Percentiles rank a stretch among this genome's conserved stretches.
Evolutionary conservation across 1,140 invertebrate genomes (phyloP).

Genomic region (Sogatella furcifera): DNA sequence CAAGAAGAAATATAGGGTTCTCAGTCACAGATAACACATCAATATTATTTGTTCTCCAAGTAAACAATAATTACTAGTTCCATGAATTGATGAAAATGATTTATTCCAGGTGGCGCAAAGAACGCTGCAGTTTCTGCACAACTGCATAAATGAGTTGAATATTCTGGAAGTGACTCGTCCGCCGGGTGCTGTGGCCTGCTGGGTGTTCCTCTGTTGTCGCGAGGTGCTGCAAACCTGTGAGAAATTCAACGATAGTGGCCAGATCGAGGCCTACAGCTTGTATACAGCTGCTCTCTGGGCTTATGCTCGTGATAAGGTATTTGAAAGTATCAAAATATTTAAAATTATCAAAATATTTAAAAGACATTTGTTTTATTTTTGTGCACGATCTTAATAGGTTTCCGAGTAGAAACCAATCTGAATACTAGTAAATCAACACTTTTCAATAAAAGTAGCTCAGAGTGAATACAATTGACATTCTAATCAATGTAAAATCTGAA

Average conservation of each 20-base stretch:
- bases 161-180: slow-evolving; percentile 66
- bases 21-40: too few relatives aligned
- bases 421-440: too few relatives aligned
- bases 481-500: too few relatives aligned
- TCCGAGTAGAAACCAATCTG: too few relatives aligned
- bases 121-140: slow-evolving; percentile 76
- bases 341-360: too few relatives aligned
- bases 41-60: too few relatives aligned
- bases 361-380: too few relatives aligned
- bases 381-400: too few relatives aligned
- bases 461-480: too few relatives aligned
- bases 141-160: slow-evolving; percentile 67
- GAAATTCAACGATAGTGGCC: slow-evolving; percentile 47
- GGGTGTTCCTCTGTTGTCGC: slow-evolving; percentile 84
- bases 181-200: slow-evolving; percentile 78
- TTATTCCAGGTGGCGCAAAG: slow-evolving; percentile 63
- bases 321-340: background rate
- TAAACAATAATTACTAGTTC: too few relatives aligned
- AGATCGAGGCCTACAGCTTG: slow-evolving; percentile 66
- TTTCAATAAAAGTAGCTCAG: too few relatives aligned
- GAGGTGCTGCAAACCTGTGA: slow-evolving; percentile 78
- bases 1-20: too few relatives aligned
- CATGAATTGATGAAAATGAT: background rate
- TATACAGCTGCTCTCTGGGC: slow-evolving; percentile 86
- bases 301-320: slow-evolving; percentile 83